Evolutionary conservation across 2,797 vertebrate genomes (phyloP).

Genomic region (Lepus townsendii): DNA sequence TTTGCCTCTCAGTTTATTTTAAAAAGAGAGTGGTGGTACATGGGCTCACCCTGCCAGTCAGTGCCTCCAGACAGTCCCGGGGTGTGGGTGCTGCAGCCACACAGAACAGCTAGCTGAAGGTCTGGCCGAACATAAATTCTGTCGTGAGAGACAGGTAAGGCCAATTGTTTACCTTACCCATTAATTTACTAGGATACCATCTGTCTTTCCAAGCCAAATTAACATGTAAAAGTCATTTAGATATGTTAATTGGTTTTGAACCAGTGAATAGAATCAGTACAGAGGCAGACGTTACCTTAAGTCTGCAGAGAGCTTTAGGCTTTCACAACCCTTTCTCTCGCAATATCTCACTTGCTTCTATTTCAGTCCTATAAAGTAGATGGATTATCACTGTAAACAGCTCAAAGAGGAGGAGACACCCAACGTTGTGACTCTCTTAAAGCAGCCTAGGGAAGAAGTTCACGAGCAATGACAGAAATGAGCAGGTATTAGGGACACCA

Average conservation of each 20-base stretch:
- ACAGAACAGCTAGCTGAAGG: not conserved
- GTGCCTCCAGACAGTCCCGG: not conserved
- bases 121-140: slow-evolving; percentile 16
- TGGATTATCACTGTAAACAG: slow-evolving; percentile 34
- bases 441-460: not conserved
- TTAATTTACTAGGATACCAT: slow-evolving; percentile 66
- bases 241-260: slow-evolving; percentile 69
- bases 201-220: slow-evolving; percentile 70
- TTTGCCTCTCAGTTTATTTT: slow-evolving; percentile 65
- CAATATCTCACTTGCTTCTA: slow-evolving; percentile 41
- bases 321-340: slow-evolving; percentile 45
- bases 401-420: slow-evolving; percentile 46
- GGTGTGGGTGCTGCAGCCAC: not conserved
- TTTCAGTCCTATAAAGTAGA: not conserved
- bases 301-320: slow-evolving; percentile 22
- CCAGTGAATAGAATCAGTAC: slow-evolving; percentile 67
- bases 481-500: not conserved
- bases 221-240: slow-evolving; percentile 67
- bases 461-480: slow-evolving; percentile 7
- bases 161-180: slow-evolving; percentile 45
- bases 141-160: slow-evolving; percentile 30
- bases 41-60: not conserved
- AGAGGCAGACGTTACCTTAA: slow-evolving; percentile 48
- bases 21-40: slow-evolving; percentile 40
- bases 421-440: slow-evolving; percentile 11